Conservation (phyloP, 2,888 invertebrate genomes). For the Dioctria linearis region DNA sequence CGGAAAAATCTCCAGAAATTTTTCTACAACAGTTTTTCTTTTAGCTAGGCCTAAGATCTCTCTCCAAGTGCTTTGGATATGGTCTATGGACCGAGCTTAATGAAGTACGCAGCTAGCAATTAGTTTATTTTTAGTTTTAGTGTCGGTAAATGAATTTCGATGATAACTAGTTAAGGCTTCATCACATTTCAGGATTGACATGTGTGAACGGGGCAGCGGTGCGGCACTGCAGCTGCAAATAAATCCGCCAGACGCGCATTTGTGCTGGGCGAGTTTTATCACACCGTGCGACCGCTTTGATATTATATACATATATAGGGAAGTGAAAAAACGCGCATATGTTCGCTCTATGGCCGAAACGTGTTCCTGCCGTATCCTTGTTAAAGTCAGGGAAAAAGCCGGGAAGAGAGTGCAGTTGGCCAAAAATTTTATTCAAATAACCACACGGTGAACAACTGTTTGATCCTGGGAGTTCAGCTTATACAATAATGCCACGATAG, state of each 20-base stretch:
- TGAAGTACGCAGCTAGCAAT: conserved; percentile 9
- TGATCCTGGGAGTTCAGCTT: conserved; percentile 12
- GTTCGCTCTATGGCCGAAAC: conserved; percentile 24
- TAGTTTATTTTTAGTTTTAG: conserved; percentile 11
- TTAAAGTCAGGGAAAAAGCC: conserved; percentile 15
- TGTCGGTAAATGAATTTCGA: conserved; percentile 21
- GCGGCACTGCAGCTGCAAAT: conserved; percentile 33
- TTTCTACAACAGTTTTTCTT: neutral
- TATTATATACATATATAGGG: neutral
- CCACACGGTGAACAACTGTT: conserved; percentile 39
- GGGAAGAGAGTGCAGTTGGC: conserved; percentile 28
- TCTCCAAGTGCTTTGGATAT: neutral
- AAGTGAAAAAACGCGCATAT: conserved; percentile 33
- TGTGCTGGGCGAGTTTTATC: conserved; percentile 24
- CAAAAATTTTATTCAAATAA: conserved; percentile 47
- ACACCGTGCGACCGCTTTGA: conserved; percentile 33
- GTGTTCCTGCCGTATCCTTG: conserved; percentile 33
- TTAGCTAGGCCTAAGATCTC: neutral
- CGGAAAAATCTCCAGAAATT: neutral
- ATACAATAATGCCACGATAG: neutral
- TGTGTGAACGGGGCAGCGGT: conserved; percentile 14
- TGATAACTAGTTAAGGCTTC: conserved; percentile 37
- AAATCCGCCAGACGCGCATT: conserved; percentile 37
- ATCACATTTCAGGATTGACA: conserved; percentile 23
- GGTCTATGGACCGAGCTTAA: neutral